phyloP scores from a whole-genome alignment of 2,888 invertebrate genomes.

The Dolichopus griseipennis region DNA sequence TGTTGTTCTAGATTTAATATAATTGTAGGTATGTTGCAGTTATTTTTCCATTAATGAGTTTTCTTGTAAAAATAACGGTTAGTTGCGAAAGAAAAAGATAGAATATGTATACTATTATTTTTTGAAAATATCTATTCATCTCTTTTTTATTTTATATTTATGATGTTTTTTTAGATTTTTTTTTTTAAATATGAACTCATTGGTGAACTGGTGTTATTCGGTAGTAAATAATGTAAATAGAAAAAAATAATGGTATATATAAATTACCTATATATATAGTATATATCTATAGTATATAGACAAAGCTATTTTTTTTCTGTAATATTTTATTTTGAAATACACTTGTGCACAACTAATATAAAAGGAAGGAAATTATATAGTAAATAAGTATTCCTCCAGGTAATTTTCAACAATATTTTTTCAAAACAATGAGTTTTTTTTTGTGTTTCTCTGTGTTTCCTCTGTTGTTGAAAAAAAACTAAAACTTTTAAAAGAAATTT shows the following conservation, averaged over 20 bases:
- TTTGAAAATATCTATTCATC: not conserved
- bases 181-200: no score
- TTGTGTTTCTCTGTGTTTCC: not conserved
- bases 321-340: not conserved
- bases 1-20: not conserved
- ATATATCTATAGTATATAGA: no score
- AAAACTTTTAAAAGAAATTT: no score
- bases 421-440: not conserved
- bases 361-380: not conserved
- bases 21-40: not conserved
- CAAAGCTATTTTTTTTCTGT: no score
- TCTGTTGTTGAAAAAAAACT: no score
- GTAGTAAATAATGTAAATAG: no score
- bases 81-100: no score
- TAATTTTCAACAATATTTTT: not conserved
- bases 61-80: not conserved
- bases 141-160: not conserved
- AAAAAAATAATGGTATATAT: no score
- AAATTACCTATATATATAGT: no score
- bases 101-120: not conserved
- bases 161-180: no score
- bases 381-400: not conserved
- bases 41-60: constrained; percentile 3
- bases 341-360: not conserved
- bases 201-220: no score